phyloP scores from a whole-genome alignment of 35 echinoderm and acorn worm genomes.

The Hemicentrotus pulcherrimus region DNA sequence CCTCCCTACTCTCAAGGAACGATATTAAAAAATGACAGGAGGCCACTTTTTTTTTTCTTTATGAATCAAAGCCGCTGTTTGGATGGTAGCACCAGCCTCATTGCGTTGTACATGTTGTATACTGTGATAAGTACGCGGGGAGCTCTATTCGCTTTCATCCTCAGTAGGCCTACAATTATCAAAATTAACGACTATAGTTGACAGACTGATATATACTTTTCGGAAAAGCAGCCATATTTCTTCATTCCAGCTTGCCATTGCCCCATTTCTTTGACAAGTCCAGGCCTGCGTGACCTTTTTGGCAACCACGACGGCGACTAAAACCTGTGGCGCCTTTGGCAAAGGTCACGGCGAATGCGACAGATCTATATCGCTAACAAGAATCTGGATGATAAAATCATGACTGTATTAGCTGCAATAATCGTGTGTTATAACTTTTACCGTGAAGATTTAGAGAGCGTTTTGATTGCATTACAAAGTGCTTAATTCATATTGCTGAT shows the following conservation, averaged over 20 bases:
- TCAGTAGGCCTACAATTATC: neutral
- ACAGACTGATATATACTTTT: neutral
- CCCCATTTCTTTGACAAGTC: neutral
- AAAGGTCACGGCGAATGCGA: neutral
- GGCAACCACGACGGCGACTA: neutral
- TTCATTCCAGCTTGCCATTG: neutral
- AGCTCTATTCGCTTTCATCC: neutral
- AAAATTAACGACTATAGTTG: neutral
- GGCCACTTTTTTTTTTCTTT: too few species aligned
- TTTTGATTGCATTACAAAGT: neutral
- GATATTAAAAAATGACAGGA: too few species aligned
- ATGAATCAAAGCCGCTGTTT: too few species aligned
- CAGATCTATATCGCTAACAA: neutral
- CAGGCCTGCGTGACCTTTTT: neutral
- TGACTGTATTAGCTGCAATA: neutral
- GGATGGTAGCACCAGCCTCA: neutral
- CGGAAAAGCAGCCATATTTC: neutral
- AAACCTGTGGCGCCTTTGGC: neutral
- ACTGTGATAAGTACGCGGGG: neutral
- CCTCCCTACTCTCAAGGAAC: too few species aligned
- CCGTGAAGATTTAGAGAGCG: neutral
- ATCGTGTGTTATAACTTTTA: neutral
- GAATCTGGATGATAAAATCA: neutral
- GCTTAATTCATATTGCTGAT: neutral
- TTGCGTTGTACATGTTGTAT: neutral